Base-by-base conservation (phyloP, 2,888 invertebrate species). In the Cantharis lateralis region DNA sequence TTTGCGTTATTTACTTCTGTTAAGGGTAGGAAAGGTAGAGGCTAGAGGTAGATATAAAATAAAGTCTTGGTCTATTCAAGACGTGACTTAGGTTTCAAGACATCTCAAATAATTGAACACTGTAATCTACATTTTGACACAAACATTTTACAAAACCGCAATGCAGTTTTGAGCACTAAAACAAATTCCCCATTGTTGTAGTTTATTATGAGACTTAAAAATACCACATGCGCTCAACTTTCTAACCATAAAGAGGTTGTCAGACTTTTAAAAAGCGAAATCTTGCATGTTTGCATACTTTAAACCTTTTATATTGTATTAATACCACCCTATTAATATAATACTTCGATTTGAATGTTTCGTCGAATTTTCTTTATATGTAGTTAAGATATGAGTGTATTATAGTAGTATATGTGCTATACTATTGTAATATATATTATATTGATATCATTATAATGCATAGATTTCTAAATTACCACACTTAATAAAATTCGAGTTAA, bases 51-150 rank as follows among this genome's bases (percentile, higher is more conserved):
- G 64, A 20, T 64, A 64, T 64, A 64, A 64, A 64, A 64, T 64
- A 64, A 64, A 64, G 64, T 66, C 18, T 66, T 66, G 64, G 64
- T 20, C 20, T 66, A 66, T 66, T 66, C 24, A 66, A 13, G 24
- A 66, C 64, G 64, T 66, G 64, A 66, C 64, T 66, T 66, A 20
- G 64, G 64, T 66, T 66, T 66, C 64, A 66, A 66, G n/a, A 48
- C n/a, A 48, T n/a, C 64, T 5, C 64, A 66, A 66, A 20, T 66
- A 18, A 66, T 66, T 66, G 64, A 66, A 66, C 13, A 66, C 64
- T 66, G 1, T n/a, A n/a, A 48, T 48, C n/a, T 48, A 48, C 7
- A 48, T 48, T 48, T 48, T 48, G 48, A 48, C n/a, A 48, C 48
- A 48, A 48, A 48, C 48, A 48, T n/a, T 48, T 48, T 48, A 48